Base-by-base conservation (phyloP, 2,888 invertebrate genomes). In the Ennomos erosarius region DNA sequence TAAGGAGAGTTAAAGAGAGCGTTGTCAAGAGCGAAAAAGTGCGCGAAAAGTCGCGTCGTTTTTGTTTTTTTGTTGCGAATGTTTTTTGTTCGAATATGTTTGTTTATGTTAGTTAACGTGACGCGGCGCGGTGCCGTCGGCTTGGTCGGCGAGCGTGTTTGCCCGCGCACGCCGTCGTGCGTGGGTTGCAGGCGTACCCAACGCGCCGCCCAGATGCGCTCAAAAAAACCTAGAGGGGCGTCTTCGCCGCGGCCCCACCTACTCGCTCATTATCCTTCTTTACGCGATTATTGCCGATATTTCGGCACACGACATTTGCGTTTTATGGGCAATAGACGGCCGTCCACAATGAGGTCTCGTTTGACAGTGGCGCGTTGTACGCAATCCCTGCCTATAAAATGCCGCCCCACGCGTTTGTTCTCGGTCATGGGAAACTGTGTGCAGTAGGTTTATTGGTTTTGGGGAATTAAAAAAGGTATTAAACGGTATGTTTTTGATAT, bases 231-330 rank as follows among this genome's bases (percentile, higher is more conserved):
- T 82, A 81, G 83, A 83, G 89, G 90, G 90, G 90, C 89, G 90
- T 89, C 81, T 81, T 84, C 82, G 67, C 64, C 63, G 71, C 76
- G 82, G 84, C 90, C 85, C 89, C 91, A 89, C 90, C 91, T 90
- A 89, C 91, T 89, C 76, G 78, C 81, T 88, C 82, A 89, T 90
- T 89, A 90, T 88, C 86, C 88, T 89, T 84, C 82, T 88, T 87
- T 88, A 87, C 88, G 85, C 87, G 87, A 88, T 87, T 83, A 86
- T 83, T 82, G 81, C 79, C 81, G 79, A 86, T 86, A 88, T 87
- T 89, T 88, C 84, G 87, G 81, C 87, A 84, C 84, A 59, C 59
- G 54, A 78, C 74, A 80, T 80, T 78, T 80, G 77, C 78, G 74
- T 76, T 75, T 82, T 81, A 83, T 80, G 75, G 74, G 75, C 74